Base-by-base conservation (phyloP, 1,140 invertebrate species). In the Chionoecetes opilio region DNA sequence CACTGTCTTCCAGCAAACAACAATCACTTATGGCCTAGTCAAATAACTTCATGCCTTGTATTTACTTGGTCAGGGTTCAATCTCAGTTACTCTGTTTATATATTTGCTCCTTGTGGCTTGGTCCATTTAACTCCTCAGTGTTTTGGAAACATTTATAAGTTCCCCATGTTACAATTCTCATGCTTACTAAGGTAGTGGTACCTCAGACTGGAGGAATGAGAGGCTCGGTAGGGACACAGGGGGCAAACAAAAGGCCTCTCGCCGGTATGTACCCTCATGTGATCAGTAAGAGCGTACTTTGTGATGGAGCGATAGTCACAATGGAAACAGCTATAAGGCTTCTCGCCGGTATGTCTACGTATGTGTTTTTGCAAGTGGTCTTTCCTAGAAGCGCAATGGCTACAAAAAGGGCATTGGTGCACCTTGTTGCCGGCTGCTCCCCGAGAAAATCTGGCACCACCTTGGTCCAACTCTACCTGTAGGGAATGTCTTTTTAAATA, bases 341-440 rank as follows among this genome's bases (percentile, higher is more conserved):
- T 95, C 82, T 95, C 94, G 87, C 94, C 90, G 8, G 94, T 95
- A 46, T 95, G 94, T n/a, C 63, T 95, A 26, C 90, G 94, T 38
- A 95, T 92, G 29, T 95, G 94, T 29, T 87, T 92, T 31, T 31
- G 37, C 84, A 95, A 87, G 35, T 95, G 89, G 82, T 95, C 94
- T 92, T 91, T 95, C 88, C 93, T 94, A 95, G 86, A 82, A 82
- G 94, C 92, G 31, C 82, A 86, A 87, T 92, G 82, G 75, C 63
- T 87, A 86, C 94, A 95, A 91, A 85, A 95, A 34, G 82, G 90
- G 46, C 94, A 95, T 41, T 88, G 89, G 84, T 95, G 82, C 82
- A 90, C 82, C 90, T 87, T 95, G 94, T 85, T 38, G 53, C 34
- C 3, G 17, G 63, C 31, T 31, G 41, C 35, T 82, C 88, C 82